A percentile compares a stretch with the other conserved stretches of the same genome.
These are phyloP conservation scores for Rhagoletis pomonella DNA, from an alignment of 1,140 invertebrate genomes.

Conservation along the genomic window DNA sequence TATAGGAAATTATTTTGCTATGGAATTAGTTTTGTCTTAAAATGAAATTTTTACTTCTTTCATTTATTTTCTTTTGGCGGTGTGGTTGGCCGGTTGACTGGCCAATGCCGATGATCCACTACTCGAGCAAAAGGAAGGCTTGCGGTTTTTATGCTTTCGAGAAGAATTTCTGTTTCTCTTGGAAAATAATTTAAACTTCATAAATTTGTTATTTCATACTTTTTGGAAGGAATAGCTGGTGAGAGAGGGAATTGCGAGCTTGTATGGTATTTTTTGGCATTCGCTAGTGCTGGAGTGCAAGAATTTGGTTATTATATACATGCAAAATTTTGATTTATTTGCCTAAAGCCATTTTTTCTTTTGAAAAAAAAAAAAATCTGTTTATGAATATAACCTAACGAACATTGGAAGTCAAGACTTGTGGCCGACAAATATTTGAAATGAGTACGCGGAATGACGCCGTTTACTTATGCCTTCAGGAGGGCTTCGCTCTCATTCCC, in stretches of 20 bases:
- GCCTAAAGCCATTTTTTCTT: too few species aligned
- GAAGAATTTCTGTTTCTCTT: background rate
- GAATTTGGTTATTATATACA: too few species aligned
- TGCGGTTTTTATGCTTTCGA: background rate
- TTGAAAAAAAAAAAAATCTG: too few species aligned
- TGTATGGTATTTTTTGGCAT: background rate
- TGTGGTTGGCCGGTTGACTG: background rate
- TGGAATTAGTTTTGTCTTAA: slow-evolving; percentile 52
- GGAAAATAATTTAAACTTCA: slow-evolving; percentile 32
- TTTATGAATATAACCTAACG: too few species aligned
- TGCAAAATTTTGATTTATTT: too few species aligned
- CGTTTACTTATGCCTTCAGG: too few species aligned
- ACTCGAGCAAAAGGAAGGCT: background rate
- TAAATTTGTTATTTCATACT: slow-evolving; percentile 12
- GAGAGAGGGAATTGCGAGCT: background rate
- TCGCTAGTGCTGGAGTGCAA: too few species aligned
- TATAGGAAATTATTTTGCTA: slow-evolving; percentile 55
- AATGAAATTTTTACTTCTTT: slow-evolving; percentile 45
- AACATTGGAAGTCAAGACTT: too few species aligned
- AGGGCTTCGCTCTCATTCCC: too few species aligned
- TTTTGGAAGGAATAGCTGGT: background rate
- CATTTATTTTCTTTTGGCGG: background rate
- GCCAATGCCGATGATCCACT: background rate
- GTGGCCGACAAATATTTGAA: too few species aligned
- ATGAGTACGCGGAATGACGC: too few species aligned